Evolutionary conservation across 2,113 vertebrate species (phyloP).

Genomic region (Xiphophorus maculatus): DNA sequence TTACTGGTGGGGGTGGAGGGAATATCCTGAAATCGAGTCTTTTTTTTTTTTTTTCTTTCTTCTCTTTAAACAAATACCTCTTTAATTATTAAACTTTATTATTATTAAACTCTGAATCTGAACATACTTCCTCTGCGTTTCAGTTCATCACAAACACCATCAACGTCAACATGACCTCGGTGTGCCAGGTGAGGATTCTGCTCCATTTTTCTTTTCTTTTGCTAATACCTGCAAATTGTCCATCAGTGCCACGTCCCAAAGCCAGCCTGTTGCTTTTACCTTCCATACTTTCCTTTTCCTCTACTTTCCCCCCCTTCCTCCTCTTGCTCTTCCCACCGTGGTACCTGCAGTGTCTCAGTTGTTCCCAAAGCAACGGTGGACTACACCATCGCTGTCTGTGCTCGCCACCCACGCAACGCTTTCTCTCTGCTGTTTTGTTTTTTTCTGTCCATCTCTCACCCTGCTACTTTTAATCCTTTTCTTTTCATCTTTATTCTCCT

Average conservation of each 20-base stretch:
- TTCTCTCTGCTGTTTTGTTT: slow-evolving; percentile 32
- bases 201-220: neutral
- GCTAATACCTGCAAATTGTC: neutral
- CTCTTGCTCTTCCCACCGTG: slow-evolving; percentile 39
- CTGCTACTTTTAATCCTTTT: slow-evolving; percentile 34
- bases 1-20: neutral
- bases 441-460: slow-evolving; percentile 13
- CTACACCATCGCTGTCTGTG: slow-evolving; percentile 80
- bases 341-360: slow-evolving; percentile 74
- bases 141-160: slow-evolving; percentile 88
- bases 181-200: slow-evolving; percentile 84
- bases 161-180: slow-evolving; percentile 88
- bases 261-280: neutral
- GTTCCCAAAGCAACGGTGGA: slow-evolving; percentile 81
- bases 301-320: slow-evolving; percentile 1
- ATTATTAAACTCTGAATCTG: neutral
- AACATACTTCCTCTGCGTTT: slow-evolving; percentile 56
- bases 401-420: slow-evolving; percentile 74
- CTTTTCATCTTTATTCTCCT: neutral
- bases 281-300: neutral
- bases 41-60: neutral
- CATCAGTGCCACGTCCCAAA: neutral
- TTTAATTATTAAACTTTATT: neutral
- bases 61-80: too few relatives aligned
- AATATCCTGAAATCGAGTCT: neutral